A percentile compares a stretch with the other conserved stretches of the same genome.
Evolutionary conservation across 2,888 invertebrate genomes (phyloP).

Genomic region (Neoascia interrupta): DNA sequence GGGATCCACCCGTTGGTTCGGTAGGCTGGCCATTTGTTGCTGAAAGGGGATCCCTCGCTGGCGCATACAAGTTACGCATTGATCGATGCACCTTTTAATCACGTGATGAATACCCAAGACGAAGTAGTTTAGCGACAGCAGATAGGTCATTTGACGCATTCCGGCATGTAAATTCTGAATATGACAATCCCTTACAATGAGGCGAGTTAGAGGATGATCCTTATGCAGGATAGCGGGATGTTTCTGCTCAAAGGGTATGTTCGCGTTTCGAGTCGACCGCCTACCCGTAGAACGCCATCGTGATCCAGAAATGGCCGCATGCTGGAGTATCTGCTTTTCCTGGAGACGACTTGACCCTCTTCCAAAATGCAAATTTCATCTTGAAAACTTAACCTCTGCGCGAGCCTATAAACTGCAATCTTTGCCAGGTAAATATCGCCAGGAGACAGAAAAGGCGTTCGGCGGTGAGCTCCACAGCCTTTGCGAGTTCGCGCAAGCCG

Average conservation of each 20-base stretch:
- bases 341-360: constrained; percentile 14
- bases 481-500: too few relatives aligned
- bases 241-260: constrained; percentile 49
- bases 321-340: constrained; percentile 22
- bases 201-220: constrained; percentile 28
- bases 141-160: constrained; percentile 52
- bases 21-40: constrained; percentile 51
- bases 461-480: too few relatives aligned
- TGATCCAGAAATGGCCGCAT: constrained; percentile 59
- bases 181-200: constrained; percentile 54
- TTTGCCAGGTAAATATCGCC: too few relatives aligned
- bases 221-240: constrained; percentile 62
- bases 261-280: constrained; percentile 61
- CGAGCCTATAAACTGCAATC: too few relatives aligned
- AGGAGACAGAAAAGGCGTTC: too few relatives aligned
- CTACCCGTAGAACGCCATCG: constrained; percentile 51
- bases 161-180: constrained; percentile 51
- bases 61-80: too few relatives aligned
- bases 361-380: constrained; percentile 29
- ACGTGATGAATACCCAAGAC: too few relatives aligned
- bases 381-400: neutral
- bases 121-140: too few relatives aligned
- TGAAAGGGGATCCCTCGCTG: neutral
- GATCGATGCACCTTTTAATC: too few relatives aligned
- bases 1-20: too few relatives aligned